phyloP scores from a whole-genome alignment of 2,113 vertebrate species.

The Corydoras maculifer region DNA sequence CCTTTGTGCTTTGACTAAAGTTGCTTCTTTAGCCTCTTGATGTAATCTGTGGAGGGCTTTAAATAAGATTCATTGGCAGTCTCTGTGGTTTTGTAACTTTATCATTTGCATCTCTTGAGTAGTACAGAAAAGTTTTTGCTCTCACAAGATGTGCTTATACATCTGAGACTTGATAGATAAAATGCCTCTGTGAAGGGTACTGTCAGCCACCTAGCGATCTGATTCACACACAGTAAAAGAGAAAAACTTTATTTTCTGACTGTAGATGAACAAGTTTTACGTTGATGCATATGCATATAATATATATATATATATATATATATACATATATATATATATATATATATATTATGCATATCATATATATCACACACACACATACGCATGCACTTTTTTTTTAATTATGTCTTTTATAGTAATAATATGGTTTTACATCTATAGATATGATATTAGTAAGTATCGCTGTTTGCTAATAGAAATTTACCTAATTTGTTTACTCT shows the following conservation, averaged over 20 bases:
- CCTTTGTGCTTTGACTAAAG: constrained; percentile 3
- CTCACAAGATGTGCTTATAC: constrained; percentile 11
- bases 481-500: no score
- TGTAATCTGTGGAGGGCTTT: background rate
- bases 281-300: constrained; percentile 1
- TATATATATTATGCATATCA: no score
- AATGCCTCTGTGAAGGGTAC: constrained; percentile 25
- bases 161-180: constrained; percentile 33
- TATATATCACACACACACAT: no score
- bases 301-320: no score
- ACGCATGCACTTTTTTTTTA: no score
- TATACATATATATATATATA: no score
- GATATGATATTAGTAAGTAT: no score
- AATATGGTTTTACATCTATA: no score
- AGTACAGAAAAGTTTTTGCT: constrained; percentile 8
- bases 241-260: background rate
- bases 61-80: constrained; percentile 1
- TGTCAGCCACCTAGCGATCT: constrained; percentile 23
- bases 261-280: background rate
- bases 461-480: no score
- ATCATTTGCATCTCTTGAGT: constrained; percentile 24
- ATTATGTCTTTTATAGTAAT: no score
- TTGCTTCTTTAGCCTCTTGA: constrained; percentile 6
- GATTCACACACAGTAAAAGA: constrained; percentile 5
- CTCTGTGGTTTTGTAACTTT: constrained; percentile 12